Evolutionary conservation across 2,797 vertebrate genomes (phyloP).

Genomic region (Nyctalus aviator): DNA sequence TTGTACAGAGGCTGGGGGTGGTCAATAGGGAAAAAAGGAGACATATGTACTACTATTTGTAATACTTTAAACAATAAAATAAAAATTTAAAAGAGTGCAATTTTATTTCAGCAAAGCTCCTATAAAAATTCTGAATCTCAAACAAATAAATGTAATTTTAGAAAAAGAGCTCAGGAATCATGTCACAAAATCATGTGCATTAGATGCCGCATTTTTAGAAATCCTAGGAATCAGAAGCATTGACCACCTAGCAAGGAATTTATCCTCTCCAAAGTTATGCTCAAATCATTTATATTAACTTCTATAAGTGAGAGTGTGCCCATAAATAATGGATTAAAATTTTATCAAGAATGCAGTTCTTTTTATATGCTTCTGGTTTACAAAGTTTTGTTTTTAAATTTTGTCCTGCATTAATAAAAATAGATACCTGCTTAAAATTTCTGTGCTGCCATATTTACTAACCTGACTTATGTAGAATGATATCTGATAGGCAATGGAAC

Average conservation of each 20-base stretch:
- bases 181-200: not conserved
- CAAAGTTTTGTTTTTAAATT: conserved; percentile 47
- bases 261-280: not conserved
- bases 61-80: too few relatives aligned
- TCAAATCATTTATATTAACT: not conserved
- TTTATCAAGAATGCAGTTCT: not conserved
- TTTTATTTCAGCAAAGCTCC: not conserved
- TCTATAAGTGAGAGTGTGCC: not conserved
- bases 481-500: not conserved
- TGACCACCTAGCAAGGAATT: not conserved
- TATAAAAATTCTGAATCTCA: conserved; percentile 30
- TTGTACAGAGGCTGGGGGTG: not conserved
- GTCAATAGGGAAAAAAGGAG: too few relatives aligned
- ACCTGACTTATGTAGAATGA: not conserved
- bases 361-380: not conserved
- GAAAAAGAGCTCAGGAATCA: not conserved
- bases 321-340: conserved; percentile 14
- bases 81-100: not conserved
- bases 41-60: too few relatives aligned
- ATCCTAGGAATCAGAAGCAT: not conserved
- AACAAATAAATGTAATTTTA: conserved; percentile 17
- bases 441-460: not conserved
- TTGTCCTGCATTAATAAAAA: not conserved
- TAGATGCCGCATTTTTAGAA: not conserved
- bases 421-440: not conserved